A percentile compares a stretch with the other conserved stretches of the same genome.
Conservation (phyloP, 2,888 invertebrate genomes). For the Anticlea derivata region DNA sequence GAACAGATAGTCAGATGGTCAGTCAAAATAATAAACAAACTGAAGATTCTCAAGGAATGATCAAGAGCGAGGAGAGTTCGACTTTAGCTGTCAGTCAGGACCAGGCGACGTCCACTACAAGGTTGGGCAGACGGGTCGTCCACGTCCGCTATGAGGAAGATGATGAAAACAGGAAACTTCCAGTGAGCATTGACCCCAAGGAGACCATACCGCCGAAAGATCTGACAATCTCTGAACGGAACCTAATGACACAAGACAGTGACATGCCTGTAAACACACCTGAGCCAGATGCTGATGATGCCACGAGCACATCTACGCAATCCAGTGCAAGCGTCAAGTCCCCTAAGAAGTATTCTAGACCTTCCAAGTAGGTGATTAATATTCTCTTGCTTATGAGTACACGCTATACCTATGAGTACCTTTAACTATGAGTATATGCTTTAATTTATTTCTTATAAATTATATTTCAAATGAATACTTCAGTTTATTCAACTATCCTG, state of each 20-base stretch:
- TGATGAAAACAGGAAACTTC: conserved; percentile 4
- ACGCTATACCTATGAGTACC: too few species aligned
- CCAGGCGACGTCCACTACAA: conserved; percentile 25
- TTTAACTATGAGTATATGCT: too few species aligned
- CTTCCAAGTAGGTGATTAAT: neutral
- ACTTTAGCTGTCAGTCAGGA: neutral
- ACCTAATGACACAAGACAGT: conserved; percentile 5
- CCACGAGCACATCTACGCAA: neutral
- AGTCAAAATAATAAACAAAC: neutral
- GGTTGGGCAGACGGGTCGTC: conserved; percentile 24
- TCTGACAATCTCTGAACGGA: conserved; percentile 5
- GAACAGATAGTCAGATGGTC: neutral
- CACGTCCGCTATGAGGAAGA: conserved; percentile 39
- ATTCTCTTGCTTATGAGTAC: too few species aligned
- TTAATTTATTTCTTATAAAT: neutral
- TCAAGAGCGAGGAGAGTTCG: neutral
- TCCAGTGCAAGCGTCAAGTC: neutral
- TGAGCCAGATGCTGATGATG: neutral
- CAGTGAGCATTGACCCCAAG: conserved; percentile 1
- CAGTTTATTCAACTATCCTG: neutral
- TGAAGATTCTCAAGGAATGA: neutral
- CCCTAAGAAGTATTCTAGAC: conserved; percentile 6
- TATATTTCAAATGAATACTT: neutral
- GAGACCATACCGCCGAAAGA: neutral
- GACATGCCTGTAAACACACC: neutral